Base-by-base conservation (phyloP, 2,888 invertebrate genomes). In the Temnothorax rugatulus region DNA sequence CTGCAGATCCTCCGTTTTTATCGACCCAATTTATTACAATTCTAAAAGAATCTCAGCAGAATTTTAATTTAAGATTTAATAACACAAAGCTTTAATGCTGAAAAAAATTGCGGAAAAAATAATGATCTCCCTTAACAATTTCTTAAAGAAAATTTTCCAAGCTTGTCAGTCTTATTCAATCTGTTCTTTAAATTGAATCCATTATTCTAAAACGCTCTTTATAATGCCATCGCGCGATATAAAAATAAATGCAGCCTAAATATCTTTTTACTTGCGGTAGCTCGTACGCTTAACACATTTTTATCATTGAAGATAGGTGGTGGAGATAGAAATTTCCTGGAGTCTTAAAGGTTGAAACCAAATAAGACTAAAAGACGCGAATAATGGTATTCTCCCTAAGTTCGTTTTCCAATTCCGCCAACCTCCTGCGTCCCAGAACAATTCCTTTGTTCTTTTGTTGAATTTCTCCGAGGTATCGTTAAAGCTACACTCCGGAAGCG, bases 391-490 rank as follows among this genome's bases (percentile, higher is more conserved):
- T 83, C 41, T 52, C 38, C 52, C n/a, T 38, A 52, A 61, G 68
- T 66, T 52, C 59, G 69, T 44, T 77, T 59, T 64, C 64, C 41
- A 57, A 82, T 73, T 50, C 61, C 54, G 34, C 61, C 83, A 50
- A 57, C 34, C 68, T 71, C 18, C 47, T 44, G 9, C 61, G 59
- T 34, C 73, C 54, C 68, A 29, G 68, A 38, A 61, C 63, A 44
- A 63, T 76, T 38, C 59, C 71, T 81, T 61, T 68, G 64, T 68
- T 84, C 50, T 86, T 84, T 66, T 68, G 71, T 68, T 68, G 84
- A 85, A 90, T 90, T 87, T 89, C 89, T 90, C 90, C 77, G 75
- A 89, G 90, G 89, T 84, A 82, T 74, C 88, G 90, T 89, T 89
- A 90, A 87, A 82, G 25, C 74, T 84, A 59, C 71, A 68, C 57